Percentiles rank a stretch among this genome's conserved stretches.
These are phyloP conservation scores for Miniopterus natalensis DNA, from an alignment of 2,113 vertebrate species.

Conservation along the genomic window DNA sequence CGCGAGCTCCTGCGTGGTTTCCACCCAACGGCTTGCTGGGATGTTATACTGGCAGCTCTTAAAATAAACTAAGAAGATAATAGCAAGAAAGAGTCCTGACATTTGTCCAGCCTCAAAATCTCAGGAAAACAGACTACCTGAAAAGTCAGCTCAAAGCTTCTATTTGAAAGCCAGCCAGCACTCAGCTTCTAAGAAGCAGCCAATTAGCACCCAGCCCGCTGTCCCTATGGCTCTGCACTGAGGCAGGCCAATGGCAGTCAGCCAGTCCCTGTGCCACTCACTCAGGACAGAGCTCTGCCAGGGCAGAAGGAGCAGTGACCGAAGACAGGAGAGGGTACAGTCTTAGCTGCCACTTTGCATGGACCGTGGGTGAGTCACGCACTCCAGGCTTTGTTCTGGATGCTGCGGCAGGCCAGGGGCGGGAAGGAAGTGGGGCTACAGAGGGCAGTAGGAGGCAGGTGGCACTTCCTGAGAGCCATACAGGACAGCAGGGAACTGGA, in stretches of 20 bases:
- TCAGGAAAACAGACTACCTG: constrained; percentile 17
- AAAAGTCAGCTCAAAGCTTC: constrained; percentile 15
- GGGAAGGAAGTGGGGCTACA: neutral
- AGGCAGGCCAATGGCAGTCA: neutral
- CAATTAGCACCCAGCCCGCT: neutral
- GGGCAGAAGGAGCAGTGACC: no score
- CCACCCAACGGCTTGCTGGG: neutral
- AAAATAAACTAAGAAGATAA: neutral
- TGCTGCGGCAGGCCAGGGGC: neutral
- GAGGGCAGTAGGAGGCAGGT: neutral
- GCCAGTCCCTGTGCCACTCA: neutral
- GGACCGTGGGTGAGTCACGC: fast-evolving
- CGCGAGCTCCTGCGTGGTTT: neutral
- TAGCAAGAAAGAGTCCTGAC: constrained; percentile 34
- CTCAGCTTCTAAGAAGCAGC: neutral
- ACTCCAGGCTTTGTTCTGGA: neutral
- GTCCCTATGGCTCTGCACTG: neutral
- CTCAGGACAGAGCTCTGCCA: fast-evolving
- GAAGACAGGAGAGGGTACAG: neutral
- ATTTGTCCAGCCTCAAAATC: constrained; percentile 14
- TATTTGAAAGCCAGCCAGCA: neutral
- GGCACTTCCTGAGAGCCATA: neutral
- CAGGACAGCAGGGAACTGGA: neutral
- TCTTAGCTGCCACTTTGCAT: neutral
- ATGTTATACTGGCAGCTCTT: neutral